phyloP scores from a whole-genome alignment of 2,113 vertebrate species.

The Enhydra lutris region DNA sequence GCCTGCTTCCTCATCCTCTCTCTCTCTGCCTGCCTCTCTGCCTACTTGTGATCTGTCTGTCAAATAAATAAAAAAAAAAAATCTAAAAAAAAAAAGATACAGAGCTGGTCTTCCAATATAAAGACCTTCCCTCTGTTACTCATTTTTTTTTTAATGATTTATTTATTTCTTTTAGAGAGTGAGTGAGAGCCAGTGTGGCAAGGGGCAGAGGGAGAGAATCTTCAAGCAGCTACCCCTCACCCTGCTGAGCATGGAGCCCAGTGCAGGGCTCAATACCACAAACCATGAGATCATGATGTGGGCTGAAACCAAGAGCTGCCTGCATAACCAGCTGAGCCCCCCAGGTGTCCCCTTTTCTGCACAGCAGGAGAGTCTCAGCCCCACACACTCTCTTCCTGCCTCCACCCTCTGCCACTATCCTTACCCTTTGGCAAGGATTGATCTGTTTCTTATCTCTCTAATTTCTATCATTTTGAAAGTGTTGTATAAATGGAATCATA shows the following conservation, averaged over 20 bases:
- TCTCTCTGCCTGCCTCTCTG: too few relatives aligned
- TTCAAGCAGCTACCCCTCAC: not conserved
- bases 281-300: not conserved
- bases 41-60: too few relatives aligned
- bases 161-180: not conserved
- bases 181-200: not conserved
- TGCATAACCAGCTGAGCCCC: not conserved
- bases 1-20: too few relatives aligned
- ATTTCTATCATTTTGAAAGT: not conserved
- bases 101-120: not conserved
- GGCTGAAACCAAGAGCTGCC: too few relatives aligned
- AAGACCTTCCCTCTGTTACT: not conserved
- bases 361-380: too few relatives aligned
- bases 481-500: not conserved
- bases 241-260: not conserved
- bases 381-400: not conserved
- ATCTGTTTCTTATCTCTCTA: too few relatives aligned
- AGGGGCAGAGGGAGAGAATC: not conserved
- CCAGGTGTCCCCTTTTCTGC: not conserved
- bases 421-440: not conserved
- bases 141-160: not conserved
- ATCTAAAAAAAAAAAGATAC: too few relatives aligned
- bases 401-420: not conserved
- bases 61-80: too few relatives aligned
- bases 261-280: not conserved